These are phyloP conservation scores for Syrrhaptes paradoxus DNA, from an alignment of 2,113 vertebrate genomes.

Conservation along the genomic window DNA sequence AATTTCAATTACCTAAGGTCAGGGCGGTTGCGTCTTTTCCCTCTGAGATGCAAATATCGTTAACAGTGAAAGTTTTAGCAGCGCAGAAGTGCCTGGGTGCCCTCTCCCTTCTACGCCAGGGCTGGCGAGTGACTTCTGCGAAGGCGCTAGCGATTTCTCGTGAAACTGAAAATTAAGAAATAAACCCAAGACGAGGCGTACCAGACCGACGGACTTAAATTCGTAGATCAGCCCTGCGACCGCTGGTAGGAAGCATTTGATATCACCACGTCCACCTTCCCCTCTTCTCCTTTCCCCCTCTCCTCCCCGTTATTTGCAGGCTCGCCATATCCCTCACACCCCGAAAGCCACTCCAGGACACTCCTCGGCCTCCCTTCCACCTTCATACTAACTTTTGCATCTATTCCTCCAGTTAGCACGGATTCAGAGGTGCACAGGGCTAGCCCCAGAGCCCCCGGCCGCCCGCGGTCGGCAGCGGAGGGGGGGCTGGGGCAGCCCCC, in stretches of 20 bases:
- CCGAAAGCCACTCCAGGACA: not conserved
- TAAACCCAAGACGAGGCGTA: not conserved
- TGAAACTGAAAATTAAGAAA: not conserved
- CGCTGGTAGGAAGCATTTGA: not conserved
- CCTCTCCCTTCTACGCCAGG: not conserved
- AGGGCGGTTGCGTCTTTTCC: constrained; percentile 48
- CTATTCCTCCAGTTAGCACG: not conserved
- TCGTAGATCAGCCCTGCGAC: not conserved
- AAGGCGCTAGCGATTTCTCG: not conserved
- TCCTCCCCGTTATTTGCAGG: constrained; percentile 26
- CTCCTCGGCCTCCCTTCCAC: not conserved
- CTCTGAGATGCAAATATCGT: constrained; percentile 59
- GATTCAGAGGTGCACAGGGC: not conserved
- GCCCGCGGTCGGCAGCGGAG: not conserved
- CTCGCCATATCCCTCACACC: not conserved
- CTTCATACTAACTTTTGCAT: not conserved
- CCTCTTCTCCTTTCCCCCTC: not conserved
- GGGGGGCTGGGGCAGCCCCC: not conserved
- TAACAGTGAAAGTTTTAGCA: constrained; percentile 59
- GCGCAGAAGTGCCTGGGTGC: constrained; percentile 23
- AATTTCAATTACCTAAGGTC: constrained; percentile 76
- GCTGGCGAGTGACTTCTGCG: not conserved
- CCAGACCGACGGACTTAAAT: not conserved
- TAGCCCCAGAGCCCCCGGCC: too few species aligned
- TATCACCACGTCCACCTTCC: not conserved